Conservation (phyloP, 2,888 invertebrate genomes). For the Metopia argyrocephala region DNA sequence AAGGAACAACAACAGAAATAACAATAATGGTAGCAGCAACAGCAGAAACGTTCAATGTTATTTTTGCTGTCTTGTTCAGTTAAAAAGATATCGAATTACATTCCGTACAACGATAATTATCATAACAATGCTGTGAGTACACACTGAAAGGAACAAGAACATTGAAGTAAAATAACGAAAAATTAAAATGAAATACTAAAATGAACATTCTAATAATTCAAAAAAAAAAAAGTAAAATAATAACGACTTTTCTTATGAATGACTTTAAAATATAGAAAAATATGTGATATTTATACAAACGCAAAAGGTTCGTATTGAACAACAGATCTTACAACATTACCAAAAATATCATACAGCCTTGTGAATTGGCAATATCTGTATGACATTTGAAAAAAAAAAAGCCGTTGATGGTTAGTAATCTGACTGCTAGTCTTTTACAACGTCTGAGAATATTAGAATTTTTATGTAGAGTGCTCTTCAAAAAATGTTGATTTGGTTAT, state of each 20-base stretch:
- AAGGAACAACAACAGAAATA: constrained; percentile 15
- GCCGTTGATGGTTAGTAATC: no score
- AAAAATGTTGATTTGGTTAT: no score
- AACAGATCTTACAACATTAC: no score
- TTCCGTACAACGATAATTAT: constrained; percentile 61
- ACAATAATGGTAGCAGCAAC: background rate
- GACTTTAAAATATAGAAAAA: background rate
- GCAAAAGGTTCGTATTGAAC: no score
- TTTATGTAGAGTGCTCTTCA: no score
- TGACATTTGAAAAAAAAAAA: no score
- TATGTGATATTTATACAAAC: background rate
- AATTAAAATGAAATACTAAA: constrained; percentile 22
- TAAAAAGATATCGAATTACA: constrained; percentile 60
- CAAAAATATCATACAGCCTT: no score
- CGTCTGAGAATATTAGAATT: no score
- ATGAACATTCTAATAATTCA: constrained; percentile 54
- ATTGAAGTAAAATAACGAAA: background rate
- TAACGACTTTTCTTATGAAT: constrained; percentile 26
- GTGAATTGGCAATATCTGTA: no score
- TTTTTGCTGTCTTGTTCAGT: constrained; percentile 52
- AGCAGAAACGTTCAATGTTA: constrained; percentile 51
- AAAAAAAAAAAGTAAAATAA: constrained; percentile 15
- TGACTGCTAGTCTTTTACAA: no score
- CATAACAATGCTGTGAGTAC: constrained; percentile 64
- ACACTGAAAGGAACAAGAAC: constrained; percentile 38